These are phyloP conservation scores for Drosophila trichaetosa DNA, from an alignment of 2,888 invertebrate species.

Conservation along the genomic window DNA sequence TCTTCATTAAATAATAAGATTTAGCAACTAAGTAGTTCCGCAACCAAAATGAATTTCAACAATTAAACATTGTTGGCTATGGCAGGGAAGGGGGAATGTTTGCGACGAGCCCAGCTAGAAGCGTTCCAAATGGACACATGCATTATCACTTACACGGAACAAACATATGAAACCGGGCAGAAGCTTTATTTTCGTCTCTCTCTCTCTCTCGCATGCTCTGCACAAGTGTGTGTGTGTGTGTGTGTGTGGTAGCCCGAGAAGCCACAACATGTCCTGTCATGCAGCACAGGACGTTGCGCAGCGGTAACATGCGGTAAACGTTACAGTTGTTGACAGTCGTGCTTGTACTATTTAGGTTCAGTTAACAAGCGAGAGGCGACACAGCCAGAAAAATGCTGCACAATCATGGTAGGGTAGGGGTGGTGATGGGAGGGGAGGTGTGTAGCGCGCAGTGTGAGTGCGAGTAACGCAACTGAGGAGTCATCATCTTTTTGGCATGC, in stretches of 20 bases:
- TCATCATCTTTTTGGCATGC: conserved; percentile 50
- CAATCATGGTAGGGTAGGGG: too few species aligned
- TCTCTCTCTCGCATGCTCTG: conserved; percentile 10
- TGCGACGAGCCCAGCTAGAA: conserved; percentile 28
- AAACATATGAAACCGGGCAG: conserved; percentile 55
- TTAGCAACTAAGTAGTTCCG: conserved; percentile 12
- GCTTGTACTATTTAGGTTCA: conserved; percentile 81
- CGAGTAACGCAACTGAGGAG: background rate
- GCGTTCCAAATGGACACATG: conserved; percentile 57
- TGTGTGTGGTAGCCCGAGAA: conserved; percentile 62
- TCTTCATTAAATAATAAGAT: background rate
- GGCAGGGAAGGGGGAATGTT: background rate
- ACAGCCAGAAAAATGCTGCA: conserved; percentile 54
- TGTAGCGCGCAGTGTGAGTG: background rate
- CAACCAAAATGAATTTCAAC: conserved; percentile 59
- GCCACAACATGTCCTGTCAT: conserved; percentile 81
- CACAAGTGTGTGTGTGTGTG: conserved; percentile 2
- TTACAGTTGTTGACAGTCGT: conserved; percentile 79
- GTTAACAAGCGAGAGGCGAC: conserved; percentile 70
- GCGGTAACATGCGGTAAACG: conserved; percentile 78
- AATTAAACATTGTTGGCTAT: conserved; percentile 53
- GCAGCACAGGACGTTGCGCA: conserved; percentile 72
- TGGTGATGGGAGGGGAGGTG: too few species aligned
- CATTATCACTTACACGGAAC: conserved; percentile 68
- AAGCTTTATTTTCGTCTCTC: conserved; percentile 5